These are phyloP conservation scores for Microchrysa polita DNA, from an alignment of 2,888 invertebrate genomes.

Conservation along the genomic window DNA sequence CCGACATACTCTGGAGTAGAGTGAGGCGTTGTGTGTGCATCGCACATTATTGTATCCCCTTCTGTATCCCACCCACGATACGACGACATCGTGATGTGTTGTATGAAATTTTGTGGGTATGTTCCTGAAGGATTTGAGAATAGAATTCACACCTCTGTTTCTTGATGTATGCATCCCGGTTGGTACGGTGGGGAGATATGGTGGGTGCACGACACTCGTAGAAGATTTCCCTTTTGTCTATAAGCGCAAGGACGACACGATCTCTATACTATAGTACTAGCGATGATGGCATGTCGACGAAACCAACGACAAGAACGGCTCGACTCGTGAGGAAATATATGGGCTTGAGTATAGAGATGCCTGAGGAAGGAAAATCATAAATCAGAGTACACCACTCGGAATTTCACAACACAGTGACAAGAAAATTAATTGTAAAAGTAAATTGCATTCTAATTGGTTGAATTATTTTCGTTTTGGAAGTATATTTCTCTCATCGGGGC, in stretches of 20 bases:
- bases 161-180: constrained; percentile 3
- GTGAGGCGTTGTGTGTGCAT: background rate
- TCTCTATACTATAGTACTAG: too few relatives aligned
- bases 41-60: too few relatives aligned
- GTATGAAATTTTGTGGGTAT: constrained; percentile 21
- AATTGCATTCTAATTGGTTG: constrained; percentile 40
- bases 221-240: constrained; percentile 1
- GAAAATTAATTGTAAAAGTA: constrained; percentile 40
- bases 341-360: background rate
- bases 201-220: background rate
- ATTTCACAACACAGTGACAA: constrained; percentile 31
- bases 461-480: constrained; percentile 23
- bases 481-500: background rate
- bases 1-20: constrained; percentile 7
- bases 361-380: constrained; percentile 27
- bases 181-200: too few relatives aligned
- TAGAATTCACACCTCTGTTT: constrained; percentile 24
- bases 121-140: background rate
- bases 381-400: constrained; percentile 36
- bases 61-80: background rate
- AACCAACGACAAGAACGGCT: too few relatives aligned
- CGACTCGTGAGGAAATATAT: background rate
- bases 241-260: background rate
- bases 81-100: background rate
- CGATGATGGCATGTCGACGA: background rate